These are phyloP conservation scores for Daktulosphaira vitifoliae DNA, from an alignment of 1,140 invertebrate species.

Conservation along the genomic window DNA sequence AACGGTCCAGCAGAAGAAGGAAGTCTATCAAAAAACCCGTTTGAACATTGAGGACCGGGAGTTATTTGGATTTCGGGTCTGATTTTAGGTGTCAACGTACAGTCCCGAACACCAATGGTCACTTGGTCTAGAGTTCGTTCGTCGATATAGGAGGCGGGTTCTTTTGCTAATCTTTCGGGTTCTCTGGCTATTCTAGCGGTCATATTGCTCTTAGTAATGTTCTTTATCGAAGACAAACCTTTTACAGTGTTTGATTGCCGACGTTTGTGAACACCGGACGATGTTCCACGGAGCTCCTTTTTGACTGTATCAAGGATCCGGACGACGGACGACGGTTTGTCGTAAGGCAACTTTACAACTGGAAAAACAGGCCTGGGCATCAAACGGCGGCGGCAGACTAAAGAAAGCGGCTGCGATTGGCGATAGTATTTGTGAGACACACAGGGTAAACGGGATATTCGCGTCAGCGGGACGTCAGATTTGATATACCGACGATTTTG, in stretches of 20 bases:
- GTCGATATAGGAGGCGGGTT: not conserved
- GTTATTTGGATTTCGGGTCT: constrained; percentile 14
- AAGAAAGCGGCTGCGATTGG: not conserved
- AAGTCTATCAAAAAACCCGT: no score
- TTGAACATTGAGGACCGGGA: not conserved
- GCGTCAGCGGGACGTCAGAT: not conserved
- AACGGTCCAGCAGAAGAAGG: not conserved
- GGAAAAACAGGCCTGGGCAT: constrained; percentile 20
- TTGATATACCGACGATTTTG: not conserved
- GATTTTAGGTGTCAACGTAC: constrained; percentile 3
- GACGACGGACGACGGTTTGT: not conserved
- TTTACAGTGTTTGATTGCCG: no score
- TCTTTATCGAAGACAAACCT: no score
- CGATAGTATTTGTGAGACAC: not conserved
- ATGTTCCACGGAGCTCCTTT: not conserved
- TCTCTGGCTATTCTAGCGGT: not conserved
- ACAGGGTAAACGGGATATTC: not conserved
- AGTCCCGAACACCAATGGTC: constrained; percentile 7
- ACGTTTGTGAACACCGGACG: not conserved
- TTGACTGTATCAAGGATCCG: constrained; percentile 8
- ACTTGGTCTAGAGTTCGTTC: not conserved
- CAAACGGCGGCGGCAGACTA: constrained; percentile 23
- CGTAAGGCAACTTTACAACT: constrained; percentile 13
- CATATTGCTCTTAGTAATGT: not conserved
- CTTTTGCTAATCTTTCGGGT: not conserved